These are phyloP conservation scores for Coelopa frigida DNA, from an alignment of 1,140 invertebrate genomes.

Conservation along the genomic window DNA sequence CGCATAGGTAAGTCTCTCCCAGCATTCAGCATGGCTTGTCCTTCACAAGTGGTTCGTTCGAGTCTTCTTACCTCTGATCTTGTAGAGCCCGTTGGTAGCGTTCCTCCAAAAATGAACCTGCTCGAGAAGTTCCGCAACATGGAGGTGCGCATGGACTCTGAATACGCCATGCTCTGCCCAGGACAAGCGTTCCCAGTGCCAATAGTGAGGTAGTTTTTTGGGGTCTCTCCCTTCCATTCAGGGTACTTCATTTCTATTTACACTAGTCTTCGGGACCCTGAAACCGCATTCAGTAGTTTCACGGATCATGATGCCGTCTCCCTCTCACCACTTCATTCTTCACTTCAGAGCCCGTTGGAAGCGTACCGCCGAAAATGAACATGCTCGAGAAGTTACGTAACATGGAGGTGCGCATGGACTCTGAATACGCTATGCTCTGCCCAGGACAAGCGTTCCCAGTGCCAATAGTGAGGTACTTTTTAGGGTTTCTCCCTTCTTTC, in stretches of 20 bases:
- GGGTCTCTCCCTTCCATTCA: too few relatives aligned
- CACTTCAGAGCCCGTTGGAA: slow-evolving; percentile 28
- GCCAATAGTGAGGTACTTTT: slow-evolving; percentile 57
- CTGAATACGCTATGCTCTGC: slow-evolving; percentile 55
- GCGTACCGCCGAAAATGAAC: slow-evolving; percentile 47
- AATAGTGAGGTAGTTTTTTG: slow-evolving; percentile 55
- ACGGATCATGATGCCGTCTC: too few relatives aligned
- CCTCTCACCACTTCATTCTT: slow-evolving; percentile 2
- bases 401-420: slow-evolving; percentile 47
- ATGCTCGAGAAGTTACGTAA: slow-evolving; percentile 49
- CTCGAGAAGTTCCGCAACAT: slow-evolving; percentile 50
- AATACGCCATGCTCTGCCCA: slow-evolving; percentile 56
- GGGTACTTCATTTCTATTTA: too few relatives aligned
- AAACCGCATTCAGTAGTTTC: too few relatives aligned
- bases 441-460: slow-evolving; percentile 61
- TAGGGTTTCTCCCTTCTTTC: too few relatives aligned
- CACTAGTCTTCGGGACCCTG: too few relatives aligned
- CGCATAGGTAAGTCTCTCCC: slow-evolving; percentile 54
- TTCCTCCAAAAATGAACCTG: slow-evolving; percentile 46
- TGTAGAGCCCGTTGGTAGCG: slow-evolving; percentile 35
- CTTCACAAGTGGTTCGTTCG: neutral
- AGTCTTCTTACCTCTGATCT: neutral
- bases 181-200: slow-evolving; percentile 63
- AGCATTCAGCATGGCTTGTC: neutral
- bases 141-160: slow-evolving; percentile 48